These are phyloP conservation scores for Lissonota sp. DNA, from an alignment of 2,888 invertebrate genomes.

Conservation along the genomic window DNA sequence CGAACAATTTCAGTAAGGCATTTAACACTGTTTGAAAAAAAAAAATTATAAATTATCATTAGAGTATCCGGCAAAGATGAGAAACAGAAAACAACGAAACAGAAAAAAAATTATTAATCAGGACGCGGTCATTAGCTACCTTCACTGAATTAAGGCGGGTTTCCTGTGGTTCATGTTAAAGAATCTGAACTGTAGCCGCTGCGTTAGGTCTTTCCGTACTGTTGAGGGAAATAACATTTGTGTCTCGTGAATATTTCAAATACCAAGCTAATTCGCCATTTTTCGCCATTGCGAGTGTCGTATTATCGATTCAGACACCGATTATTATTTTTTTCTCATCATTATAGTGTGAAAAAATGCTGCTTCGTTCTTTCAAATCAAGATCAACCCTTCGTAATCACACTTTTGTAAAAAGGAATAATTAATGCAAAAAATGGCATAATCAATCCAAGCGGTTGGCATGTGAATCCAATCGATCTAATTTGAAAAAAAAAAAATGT, in stretches of 20 bases:
- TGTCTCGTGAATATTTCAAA: slow-evolving; percentile 71
- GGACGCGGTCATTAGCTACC: slow-evolving; percentile 78
- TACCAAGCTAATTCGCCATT: not conserved
- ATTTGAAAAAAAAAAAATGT: too few species aligned
- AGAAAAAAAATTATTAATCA: slow-evolving; percentile 25
- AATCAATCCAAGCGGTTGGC: too few species aligned
- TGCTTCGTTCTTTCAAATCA: too few species aligned
- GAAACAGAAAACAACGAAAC: slow-evolving; percentile 32
- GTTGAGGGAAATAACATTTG: slow-evolving; percentile 86
- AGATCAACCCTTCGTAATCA: too few species aligned
- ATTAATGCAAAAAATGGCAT: too few species aligned
- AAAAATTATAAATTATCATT: not conserved
- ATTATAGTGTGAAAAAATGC: too few species aligned
- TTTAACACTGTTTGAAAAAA: too few species aligned
- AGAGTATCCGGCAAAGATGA: slow-evolving; percentile 1
- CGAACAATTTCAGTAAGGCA: too few species aligned
- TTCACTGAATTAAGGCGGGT: slow-evolving; percentile 93
- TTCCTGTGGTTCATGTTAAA: slow-evolving; percentile 96
- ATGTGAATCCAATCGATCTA: too few species aligned
- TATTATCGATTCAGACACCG: not conserved
- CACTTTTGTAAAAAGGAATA: too few species aligned
- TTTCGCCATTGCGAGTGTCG: not conserved
- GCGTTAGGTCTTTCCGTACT: slow-evolving; percentile 98
- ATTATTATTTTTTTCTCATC: too few species aligned
- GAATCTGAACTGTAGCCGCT: slow-evolving; percentile 97